Evolutionary conservation across 1,140 invertebrate species (phyloP), one percentile per base, ranked within the genome.

Genomic region (Zaprionus kolodkinae): DNA sequence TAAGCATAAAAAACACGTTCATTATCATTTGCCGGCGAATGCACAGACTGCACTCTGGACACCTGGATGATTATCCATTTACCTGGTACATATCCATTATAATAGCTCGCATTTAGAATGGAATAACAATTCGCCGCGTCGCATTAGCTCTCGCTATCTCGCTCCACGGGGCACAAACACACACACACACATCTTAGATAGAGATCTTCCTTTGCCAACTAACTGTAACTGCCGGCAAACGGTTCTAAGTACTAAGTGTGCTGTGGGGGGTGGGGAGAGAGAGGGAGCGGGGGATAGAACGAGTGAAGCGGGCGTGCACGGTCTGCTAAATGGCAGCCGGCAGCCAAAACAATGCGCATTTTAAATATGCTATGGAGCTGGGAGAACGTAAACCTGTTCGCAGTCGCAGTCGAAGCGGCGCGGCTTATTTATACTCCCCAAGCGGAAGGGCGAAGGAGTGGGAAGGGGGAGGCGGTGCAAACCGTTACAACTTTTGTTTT

Each of bases 341-440:
- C 69, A 65, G 62, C 80, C 84, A 79, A 88, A 87, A 78, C 80
- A 83, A 87, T 76, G 79, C 76, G 69, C 76, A 80, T 78, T 85
- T 74, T 78, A 84, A 80, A 84, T 84, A 80, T 80, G 70, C 61
- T 56, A 55, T 45, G 33, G 25, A 55, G 30, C 21, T 35, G 33
- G 17, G 21, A 55, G 52, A 35, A 45, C 36, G 45, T 25, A 87
- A 87, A 86, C 83, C 79, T 79, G 82, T 86, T 86, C 55, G 45
- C 63, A 60, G 61, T 55, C 45, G 38, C 54, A 60, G 61, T 48
- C 45, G 40, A 59, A 62, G 72, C 67, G 13, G 13, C 13, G 40
- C 27, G 63, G 61, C 67, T 71, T 77, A 86, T 86, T 86, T 87
- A 86, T 86, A 79, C 70, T 50, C 65, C 76, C 43, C 64, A 59